Evolutionary conservation across 2,888 invertebrate species (phyloP).

Genomic region (Aporophyla nigra): DNA sequence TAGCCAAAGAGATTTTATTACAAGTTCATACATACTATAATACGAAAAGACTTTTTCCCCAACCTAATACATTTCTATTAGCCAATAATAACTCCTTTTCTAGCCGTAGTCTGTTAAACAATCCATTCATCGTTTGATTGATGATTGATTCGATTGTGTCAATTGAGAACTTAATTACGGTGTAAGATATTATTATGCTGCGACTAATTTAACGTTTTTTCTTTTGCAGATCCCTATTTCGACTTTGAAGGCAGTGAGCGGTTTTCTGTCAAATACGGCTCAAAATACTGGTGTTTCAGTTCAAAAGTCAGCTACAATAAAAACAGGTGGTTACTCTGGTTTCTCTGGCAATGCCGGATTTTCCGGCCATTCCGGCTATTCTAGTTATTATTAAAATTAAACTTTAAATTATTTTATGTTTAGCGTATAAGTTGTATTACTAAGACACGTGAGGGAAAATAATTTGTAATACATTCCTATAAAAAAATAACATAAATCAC

Average conservation of each 20-base stretch:
- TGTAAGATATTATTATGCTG: not conserved
- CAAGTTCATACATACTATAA: too few relatives aligned
- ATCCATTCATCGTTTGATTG: not conserved
- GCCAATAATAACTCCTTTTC: not conserved
- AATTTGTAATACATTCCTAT: conserved; percentile 11
- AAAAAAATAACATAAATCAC: conserved; percentile 20
- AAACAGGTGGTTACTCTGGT: conserved; percentile 72
- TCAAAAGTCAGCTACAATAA: conserved; percentile 84
- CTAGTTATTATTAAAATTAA: conserved; percentile 35
- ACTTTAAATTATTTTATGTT: conserved; percentile 3
- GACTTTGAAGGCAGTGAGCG: conserved; percentile 92
- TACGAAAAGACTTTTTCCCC: too few relatives aligned
- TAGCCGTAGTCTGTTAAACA: not conserved
- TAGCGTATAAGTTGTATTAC: conserved; percentile 18
- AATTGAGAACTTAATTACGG: not conserved
- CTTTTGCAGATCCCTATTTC: conserved; percentile 92
- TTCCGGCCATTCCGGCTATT: conserved; percentile 41
- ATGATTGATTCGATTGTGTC: not conserved
- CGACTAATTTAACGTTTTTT: not conserved
- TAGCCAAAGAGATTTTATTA: too few relatives aligned
- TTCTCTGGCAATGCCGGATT: conserved; percentile 49
- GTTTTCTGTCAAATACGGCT: conserved; percentile 90
- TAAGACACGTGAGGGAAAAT: conserved; percentile 30
- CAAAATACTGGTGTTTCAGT: conserved; percentile 83
- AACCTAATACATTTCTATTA: not conserved